Evolutionary conservation across 2,113 vertebrate species (phyloP), one percentile per base, ranked within the genome.

Genomic region (Catagonus wagneri): DNA sequence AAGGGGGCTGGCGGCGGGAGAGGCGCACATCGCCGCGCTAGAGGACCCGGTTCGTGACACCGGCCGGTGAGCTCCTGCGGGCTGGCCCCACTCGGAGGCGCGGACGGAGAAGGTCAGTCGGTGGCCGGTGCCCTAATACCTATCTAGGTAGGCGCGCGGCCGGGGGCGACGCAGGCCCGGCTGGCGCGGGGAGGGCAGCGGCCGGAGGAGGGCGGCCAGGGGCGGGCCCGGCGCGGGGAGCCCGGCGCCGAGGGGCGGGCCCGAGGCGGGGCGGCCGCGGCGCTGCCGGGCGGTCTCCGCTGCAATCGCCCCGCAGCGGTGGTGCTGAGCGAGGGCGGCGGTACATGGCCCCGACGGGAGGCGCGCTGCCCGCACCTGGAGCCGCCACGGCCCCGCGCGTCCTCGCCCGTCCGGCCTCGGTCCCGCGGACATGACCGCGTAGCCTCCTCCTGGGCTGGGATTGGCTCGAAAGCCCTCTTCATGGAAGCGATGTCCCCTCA

Each of bases 401-500:
- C 50, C 66, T 90, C 71, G 29, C 61, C 61, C 29, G 63, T 86
- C 39, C 65, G 44, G 83, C 96, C 50, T 58, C 34, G 6, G 22
- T 54, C 66, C 52, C 11, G 20, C 44, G 60, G 90, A 29, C 44
- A 83, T 83, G 96, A 78, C 68, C 58, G 95, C 19, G 23, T 80
- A 94, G 88, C 95, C 69, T 39, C 63, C 83, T 69, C 85, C 74
- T 61, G 44, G 72, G 72, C 66, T 50, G 71, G 90, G 80, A 34
- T 78, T 36, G 56, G 76, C 93, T 60, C 15, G 90, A 15, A 54
- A 95, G 75, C 60, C 44, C 87, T 96, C 98, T 98, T 97, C 79
- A 98, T 98, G 98, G 98, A 98, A 98, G 98, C 98, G 89, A 98
- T 99, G 98, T 99, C 98, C 95, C 98, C 99, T 65, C 98, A 98